Conservation (phyloP, 2,797 vertebrate species). For the Siniperca undulata region DNA sequence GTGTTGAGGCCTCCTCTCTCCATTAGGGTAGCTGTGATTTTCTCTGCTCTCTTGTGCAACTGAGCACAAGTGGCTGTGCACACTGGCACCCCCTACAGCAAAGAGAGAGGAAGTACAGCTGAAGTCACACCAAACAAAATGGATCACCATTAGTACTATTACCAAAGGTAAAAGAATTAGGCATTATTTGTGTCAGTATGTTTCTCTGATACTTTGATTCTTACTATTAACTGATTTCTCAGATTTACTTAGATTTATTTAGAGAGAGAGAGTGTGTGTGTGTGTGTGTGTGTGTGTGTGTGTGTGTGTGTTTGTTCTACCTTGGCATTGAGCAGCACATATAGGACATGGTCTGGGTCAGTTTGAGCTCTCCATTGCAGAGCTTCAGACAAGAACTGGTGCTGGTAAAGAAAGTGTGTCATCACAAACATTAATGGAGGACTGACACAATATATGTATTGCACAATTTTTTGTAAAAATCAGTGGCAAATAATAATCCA, state of each 20-base stretch:
- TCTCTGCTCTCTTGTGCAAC: constrained; percentile 96
- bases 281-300: constrained; percentile 4
- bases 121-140: constrained; percentile 37
- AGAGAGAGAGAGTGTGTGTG: neutral
- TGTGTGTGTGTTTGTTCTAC: constrained; percentile 75
- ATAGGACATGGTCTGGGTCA: constrained; percentile 95
- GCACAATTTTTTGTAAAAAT: neutral
- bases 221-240: neutral
- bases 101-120: constrained; percentile 41
- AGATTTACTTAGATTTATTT: neutral
- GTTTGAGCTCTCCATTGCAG: constrained; percentile 96
- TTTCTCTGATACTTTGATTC: neutral
- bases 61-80: constrained; percentile 96
- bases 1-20: constrained; percentile 97
- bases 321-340: constrained; percentile 96
- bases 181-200: neutral
- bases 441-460: neutral
- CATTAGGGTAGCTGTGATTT: constrained; percentile 92
- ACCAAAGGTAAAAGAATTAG: neutral
- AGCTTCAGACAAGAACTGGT: constrained; percentile 97
- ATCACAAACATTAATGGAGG: constrained; percentile 17
- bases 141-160: neutral
- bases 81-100: constrained; percentile 90
- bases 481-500: constrained; percentile 20
- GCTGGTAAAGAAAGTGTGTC: constrained; percentile 80